These are phyloP conservation scores for Drosophila mimica DNA, from an alignment of 2,888 invertebrate species.

Conservation along the genomic window DNA sequence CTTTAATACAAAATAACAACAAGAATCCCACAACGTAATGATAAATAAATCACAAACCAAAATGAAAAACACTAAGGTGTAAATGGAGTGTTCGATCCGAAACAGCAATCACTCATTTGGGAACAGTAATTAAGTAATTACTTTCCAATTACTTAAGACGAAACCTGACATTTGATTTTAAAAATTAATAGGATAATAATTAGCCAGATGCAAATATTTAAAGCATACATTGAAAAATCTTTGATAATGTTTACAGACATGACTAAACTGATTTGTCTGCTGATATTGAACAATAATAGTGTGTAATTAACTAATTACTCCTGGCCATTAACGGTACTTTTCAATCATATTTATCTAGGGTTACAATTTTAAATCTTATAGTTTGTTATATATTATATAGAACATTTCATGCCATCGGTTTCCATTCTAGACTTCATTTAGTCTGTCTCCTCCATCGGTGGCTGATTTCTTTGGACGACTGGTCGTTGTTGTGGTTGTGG, in stretches of 20 bases:
- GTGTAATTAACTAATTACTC: neutral
- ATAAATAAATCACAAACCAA: constrained; percentile 7
- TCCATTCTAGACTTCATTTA: constrained; percentile 54
- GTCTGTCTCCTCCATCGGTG: constrained; percentile 39
- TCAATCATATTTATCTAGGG: neutral
- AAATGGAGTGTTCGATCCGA: neutral
- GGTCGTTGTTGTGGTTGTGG: constrained; percentile 58
- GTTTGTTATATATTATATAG: neutral
- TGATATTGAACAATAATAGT: neutral
- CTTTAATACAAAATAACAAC: neutral
- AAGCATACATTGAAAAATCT: neutral
- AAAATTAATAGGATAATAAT: neutral
- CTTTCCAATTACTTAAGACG: neutral
- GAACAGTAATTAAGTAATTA: neutral
- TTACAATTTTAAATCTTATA: neutral
- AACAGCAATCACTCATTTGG: too few species aligned
- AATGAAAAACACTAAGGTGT: neutral
- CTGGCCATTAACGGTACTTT: neutral
- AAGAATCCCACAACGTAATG: constrained; percentile 3
- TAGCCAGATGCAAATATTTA: neutral
- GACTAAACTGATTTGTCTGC: neutral
- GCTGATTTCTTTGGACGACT: constrained; percentile 54
- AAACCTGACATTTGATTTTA: neutral
- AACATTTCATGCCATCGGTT: neutral
- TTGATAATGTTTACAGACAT: too few species aligned